phyloP scores from a whole-genome alignment of 2,888 invertebrate species.

The Drosophila anomelani region DNA sequence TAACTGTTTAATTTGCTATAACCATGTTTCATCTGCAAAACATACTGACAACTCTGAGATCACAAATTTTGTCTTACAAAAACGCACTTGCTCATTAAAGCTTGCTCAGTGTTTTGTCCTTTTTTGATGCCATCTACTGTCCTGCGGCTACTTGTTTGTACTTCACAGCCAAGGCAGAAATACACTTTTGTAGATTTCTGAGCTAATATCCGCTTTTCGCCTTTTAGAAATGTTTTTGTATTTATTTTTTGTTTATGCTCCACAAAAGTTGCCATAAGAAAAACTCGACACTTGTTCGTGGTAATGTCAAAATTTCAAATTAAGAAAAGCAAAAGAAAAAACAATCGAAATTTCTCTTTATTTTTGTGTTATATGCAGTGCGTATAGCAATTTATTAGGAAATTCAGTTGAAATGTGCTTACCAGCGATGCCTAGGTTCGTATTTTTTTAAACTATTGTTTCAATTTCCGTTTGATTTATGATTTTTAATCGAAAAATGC shows the following conservation, averaged over 20 bases:
- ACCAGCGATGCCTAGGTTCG: constrained; percentile 82
- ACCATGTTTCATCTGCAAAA: not conserved
- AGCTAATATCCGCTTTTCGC: not conserved
- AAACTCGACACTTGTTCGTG: constrained; percentile 37
- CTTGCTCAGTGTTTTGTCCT: not conserved
- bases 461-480: constrained; percentile 41
- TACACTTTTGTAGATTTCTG: constrained; percentile 10
- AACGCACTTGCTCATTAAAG: constrained; percentile 3
- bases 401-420: constrained; percentile 84
- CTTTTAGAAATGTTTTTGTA: constrained; percentile 4
- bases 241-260: constrained; percentile 10
- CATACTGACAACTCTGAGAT: not conserved
- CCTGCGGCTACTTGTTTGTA: constrained; percentile 19
- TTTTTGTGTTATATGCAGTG: constrained; percentile 81
- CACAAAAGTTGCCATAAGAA: constrained; percentile 15
- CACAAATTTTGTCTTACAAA: not conserved
- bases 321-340: constrained; percentile 28
- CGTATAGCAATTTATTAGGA: constrained; percentile 84
- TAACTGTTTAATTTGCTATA: not conserved
- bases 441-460: constrained; percentile 62
- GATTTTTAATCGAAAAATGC: constrained; percentile 43
- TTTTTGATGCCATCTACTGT: constrained; percentile 1
- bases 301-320: constrained; percentile 23
- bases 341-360: constrained; percentile 68
- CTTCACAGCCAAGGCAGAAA: constrained; percentile 27